Evolutionary conservation across 1,140 invertebrate species (phyloP).

Genomic region (Caenorhabditis tropicalis): DNA sequence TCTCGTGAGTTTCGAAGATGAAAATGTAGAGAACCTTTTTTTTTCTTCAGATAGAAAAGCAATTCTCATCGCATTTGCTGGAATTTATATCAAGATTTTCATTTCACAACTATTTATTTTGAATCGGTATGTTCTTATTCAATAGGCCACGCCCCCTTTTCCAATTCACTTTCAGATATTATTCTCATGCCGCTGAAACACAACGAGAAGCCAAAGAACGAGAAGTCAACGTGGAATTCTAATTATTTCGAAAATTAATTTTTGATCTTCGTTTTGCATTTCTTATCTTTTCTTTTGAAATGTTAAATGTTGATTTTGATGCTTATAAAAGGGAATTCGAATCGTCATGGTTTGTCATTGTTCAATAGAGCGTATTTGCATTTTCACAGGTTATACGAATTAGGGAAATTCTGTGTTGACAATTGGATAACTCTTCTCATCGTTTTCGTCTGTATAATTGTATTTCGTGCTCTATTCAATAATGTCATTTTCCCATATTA

Average conservation of each 20-base stretch:
- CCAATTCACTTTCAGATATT: background rate
- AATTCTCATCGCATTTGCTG: background rate
- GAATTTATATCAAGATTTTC: slow-evolving; percentile 18
- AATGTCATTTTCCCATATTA: slow-evolving; percentile 24
- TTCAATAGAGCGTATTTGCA: background rate
- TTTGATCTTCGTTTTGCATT: background rate
- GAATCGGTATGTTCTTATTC: background rate
- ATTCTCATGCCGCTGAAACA: background rate
- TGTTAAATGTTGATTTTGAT: slow-evolving; percentile 14
- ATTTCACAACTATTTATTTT: slow-evolving; percentile 13
- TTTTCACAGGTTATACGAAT: background rate
- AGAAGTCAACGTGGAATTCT: slow-evolving; percentile 24
- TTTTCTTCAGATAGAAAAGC: slow-evolving; percentile 14
- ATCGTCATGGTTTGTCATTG: background rate
- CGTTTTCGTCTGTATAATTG: background rate
- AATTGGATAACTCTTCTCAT: background rate
- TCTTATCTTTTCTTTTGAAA: background rate
- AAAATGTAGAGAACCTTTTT: too few relatives aligned
- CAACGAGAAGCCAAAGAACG: slow-evolving; percentile 3
- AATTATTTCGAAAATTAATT: too few relatives aligned
- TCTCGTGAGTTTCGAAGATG: background rate
- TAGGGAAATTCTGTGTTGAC: background rate
- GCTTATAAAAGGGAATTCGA: slow-evolving; percentile 14
- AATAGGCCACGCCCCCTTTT: background rate
- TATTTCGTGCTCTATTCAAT: background rate